phyloP scores from a whole-genome alignment of 1,140 invertebrate species.

The Aphelenchoides fujianensis region DNA sequence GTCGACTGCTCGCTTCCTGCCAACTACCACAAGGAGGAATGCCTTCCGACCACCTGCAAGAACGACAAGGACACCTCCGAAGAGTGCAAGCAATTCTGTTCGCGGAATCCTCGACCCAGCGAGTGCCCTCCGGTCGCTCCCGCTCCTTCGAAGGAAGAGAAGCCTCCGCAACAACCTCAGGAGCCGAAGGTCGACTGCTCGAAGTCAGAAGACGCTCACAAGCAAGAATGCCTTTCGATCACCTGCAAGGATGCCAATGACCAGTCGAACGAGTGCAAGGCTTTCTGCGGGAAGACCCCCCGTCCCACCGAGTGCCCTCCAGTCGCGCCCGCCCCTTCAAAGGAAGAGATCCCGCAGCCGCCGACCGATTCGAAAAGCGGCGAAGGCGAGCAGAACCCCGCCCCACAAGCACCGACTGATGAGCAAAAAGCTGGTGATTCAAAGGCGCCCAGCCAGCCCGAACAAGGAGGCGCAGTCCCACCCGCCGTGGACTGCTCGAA shows the following conservation, averaged over 20 bases:
- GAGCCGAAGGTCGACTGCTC: neutral
- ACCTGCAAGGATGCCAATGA: neutral
- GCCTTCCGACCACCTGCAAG: neutral
- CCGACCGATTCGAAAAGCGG: too few relatives aligned
- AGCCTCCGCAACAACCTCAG: neutral
- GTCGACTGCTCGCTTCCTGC: neutral
- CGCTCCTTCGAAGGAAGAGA: too few relatives aligned
- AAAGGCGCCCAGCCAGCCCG: too few relatives aligned
- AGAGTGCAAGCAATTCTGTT: neutral
- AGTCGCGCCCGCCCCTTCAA: too few relatives aligned
- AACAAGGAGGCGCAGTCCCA: too few relatives aligned
- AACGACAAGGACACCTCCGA: too few relatives aligned
- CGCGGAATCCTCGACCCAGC: neutral
- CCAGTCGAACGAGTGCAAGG: neutral
- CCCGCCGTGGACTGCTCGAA: neutral
- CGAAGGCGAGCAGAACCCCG: too few relatives aligned
- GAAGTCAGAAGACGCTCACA: too few relatives aligned
- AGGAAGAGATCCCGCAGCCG: too few relatives aligned
- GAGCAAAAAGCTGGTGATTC: too few relatives aligned
- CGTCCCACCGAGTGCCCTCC: neutral
- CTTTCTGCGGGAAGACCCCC: neutral
- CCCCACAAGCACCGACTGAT: too few relatives aligned
- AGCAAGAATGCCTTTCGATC: neutral
- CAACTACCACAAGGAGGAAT: neutral
- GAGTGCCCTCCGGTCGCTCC: neutral